Conservation (phyloP, 2,888 invertebrate species). For the Melinaea menophilus region DNA sequence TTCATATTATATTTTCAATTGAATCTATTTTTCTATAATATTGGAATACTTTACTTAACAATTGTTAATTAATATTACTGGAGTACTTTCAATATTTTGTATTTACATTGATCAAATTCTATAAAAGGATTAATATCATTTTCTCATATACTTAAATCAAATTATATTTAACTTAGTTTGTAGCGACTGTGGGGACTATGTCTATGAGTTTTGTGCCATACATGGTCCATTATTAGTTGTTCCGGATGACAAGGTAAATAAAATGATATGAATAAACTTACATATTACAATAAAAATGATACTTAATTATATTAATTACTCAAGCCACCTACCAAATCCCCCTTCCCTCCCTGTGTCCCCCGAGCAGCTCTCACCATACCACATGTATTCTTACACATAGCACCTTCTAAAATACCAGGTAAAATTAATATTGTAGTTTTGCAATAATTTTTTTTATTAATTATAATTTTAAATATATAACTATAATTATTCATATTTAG, state of each 20-base stretch:
- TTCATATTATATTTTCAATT: not conserved
- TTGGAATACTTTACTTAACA: not conserved
- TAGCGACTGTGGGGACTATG: slow-evolving; percentile 47
- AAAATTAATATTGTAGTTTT: slow-evolving; percentile 2
- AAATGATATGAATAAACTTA: not conserved
- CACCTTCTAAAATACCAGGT: slow-evolving; percentile 60
- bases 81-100: too few species aligned
- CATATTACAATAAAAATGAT: not conserved
- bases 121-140: too few species aligned
- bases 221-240: slow-evolving; percentile 52
- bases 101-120: too few species aligned
- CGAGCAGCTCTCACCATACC: slow-evolving; percentile 64
- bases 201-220: slow-evolving; percentile 55
- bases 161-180: slow-evolving; percentile 40
- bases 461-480: too few species aligned
- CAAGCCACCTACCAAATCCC: slow-evolving; percentile 45
- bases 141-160: not conserved
- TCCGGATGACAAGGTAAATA: slow-evolving; percentile 51
- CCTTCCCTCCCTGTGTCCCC: slow-evolving; percentile 49
- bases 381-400: slow-evolving; percentile 55
- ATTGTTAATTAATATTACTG: too few species aligned
- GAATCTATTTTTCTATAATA: not conserved
- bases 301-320: not conserved
- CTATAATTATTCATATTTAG: too few species aligned
- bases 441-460: too few species aligned